Percentiles rank a stretch among this genome's conserved stretches.
Conservation (phyloP, 53 echinoderm and acorn worm species). For the Arbacia lixula region DNA sequence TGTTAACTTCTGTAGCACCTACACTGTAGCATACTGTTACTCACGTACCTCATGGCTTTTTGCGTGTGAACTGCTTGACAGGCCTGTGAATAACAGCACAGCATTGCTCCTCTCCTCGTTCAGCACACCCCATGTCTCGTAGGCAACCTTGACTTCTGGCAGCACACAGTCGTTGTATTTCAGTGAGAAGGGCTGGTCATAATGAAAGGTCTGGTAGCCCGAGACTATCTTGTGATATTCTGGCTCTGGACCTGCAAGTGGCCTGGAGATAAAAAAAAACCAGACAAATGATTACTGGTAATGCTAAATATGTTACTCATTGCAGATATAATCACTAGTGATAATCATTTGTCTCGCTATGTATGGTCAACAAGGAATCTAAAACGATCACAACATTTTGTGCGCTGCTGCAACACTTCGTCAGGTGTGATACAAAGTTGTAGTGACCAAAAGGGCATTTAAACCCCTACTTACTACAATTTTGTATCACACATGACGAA, state of each 20-base stretch:
- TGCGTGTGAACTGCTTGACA: constrained; percentile 90
- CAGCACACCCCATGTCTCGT: constrained; percentile 94
- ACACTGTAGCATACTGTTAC: background rate
- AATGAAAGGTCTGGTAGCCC: constrained; percentile 75
- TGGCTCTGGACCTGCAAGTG: constrained; percentile 83
- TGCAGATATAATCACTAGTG: too few relatives aligned
- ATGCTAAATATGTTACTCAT: too few relatives aligned
- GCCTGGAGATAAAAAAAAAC: constrained; percentile 44
- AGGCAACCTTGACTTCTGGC: constrained; percentile 82
- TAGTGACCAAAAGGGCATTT: too few relatives aligned
- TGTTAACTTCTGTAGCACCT: too few relatives aligned
- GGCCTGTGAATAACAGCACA: constrained; percentile 78
- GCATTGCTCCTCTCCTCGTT: constrained; percentile 86
- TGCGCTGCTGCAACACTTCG: too few relatives aligned
- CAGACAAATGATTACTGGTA: background rate
- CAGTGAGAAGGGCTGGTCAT: constrained; percentile 74
- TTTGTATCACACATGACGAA: too few relatives aligned
- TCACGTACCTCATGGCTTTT: constrained; percentile 82
- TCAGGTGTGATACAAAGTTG: too few relatives aligned
- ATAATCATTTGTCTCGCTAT: too few relatives aligned
- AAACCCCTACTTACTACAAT: too few relatives aligned
- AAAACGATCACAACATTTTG: too few relatives aligned
- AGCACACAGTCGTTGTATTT: constrained; percentile 83
- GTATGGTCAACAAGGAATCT: too few relatives aligned
- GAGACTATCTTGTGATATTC: constrained; percentile 79